Percentiles rank a stretch among this genome's conserved stretches.
phyloP scores from a whole-genome alignment of 2,888 invertebrate species.

The Chrysolina americana region DNA sequence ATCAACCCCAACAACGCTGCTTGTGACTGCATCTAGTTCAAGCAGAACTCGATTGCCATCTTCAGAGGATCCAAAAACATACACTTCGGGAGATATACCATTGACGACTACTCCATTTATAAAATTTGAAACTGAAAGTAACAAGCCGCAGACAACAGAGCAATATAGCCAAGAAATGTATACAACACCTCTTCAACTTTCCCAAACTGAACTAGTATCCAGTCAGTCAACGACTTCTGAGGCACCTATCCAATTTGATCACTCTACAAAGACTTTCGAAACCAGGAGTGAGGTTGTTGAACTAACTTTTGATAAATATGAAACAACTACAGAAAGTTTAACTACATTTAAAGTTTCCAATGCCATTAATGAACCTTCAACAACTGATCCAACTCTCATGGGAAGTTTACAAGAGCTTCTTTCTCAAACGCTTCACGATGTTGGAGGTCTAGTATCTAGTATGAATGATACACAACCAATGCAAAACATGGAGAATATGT shows the following conservation, averaged over 20 bases:
- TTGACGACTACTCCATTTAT: not conserved
- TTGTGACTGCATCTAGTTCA: not conserved
- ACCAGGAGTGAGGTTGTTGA: not conserved
- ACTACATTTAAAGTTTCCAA: slow-evolving; percentile 36
- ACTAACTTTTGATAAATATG: slow-evolving; percentile 34
- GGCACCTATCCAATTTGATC: not conserved
- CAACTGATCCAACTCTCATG: slow-evolving; percentile 60
- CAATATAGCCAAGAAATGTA: not conserved
- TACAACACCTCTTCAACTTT: not conserved
- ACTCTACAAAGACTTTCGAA: not conserved
- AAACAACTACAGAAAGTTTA: slow-evolving; percentile 43
- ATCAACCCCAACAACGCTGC: not conserved
- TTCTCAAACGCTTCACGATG: slow-evolving; percentile 61
- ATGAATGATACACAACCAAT: slow-evolving; percentile 52
- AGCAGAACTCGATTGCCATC: not conserved
- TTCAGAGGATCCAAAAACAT: not conserved
- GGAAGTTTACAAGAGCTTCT: slow-evolving; percentile 64
- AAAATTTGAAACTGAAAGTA: not conserved
- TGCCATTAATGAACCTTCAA: slow-evolving; percentile 42
- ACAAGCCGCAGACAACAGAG: not conserved
- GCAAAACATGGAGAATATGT: slow-evolving; percentile 53
- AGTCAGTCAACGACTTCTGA: not conserved
- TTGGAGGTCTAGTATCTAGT: slow-evolving; percentile 51
- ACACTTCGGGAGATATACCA: no score
- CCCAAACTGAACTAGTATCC: no score